These are phyloP conservation scores for Porites lutea DNA, from an alignment of 64 coral and sea anemone genomes.

Conservation along the genomic window DNA sequence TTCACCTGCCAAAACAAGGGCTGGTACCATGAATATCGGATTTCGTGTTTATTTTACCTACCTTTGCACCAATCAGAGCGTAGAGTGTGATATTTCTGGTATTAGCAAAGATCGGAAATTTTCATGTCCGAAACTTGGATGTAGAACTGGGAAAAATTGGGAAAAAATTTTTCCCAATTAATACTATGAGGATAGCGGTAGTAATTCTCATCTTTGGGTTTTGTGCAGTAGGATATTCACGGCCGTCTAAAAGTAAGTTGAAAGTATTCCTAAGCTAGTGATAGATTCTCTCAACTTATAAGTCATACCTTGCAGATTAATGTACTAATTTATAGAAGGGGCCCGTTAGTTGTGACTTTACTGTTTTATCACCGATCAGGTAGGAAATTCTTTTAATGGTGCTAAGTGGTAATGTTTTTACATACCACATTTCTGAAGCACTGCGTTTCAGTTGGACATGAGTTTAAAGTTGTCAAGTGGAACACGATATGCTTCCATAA, in stretches of 20 bases:
- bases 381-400: background rate
- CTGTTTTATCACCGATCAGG: background rate
- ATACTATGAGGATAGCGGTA: constrained; percentile 43
- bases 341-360: background rate
- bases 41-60: constrained; percentile 35
- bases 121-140: constrained; percentile 64
- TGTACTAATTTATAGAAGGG: background rate
- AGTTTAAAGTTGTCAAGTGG: background rate
- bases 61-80: constrained; percentile 66
- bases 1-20: constrained; percentile 57
- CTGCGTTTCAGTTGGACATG: background rate
- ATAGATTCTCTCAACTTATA: background rate
- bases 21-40: constrained; percentile 65
- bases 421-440: background rate
- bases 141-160: constrained; percentile 39
- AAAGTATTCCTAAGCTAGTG: background rate
- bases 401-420: background rate
- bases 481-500: constrained; percentile 19
- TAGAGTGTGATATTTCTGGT: constrained; percentile 49
- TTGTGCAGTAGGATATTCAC: constrained; percentile 37
- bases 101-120: constrained; percentile 34
- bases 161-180: constrained; percentile 28
- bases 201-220: constrained; percentile 53
- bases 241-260: constrained; percentile 69
- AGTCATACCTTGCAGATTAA: background rate